Percentiles rank a stretch among this genome's conserved stretches.
phyloP scores from a whole-genome alignment of 2,888 invertebrate genomes.

The Agrochola circellaris region DNA sequence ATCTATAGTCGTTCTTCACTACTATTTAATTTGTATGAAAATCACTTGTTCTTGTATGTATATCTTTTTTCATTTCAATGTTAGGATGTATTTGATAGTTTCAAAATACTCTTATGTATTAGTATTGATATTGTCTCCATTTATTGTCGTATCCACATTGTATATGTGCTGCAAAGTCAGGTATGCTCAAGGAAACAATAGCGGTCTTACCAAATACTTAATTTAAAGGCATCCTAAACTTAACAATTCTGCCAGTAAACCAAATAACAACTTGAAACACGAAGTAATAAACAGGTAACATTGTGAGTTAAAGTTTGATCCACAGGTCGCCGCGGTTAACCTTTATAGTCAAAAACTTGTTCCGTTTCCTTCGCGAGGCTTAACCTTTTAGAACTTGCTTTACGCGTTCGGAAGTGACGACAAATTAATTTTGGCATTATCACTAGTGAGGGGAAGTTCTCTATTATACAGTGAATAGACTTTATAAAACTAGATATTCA shows the following conservation, averaged over 20 bases:
- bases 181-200: neutral
- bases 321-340: constrained; percentile 56
- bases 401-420: constrained; percentile 31
- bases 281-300: constrained; percentile 48
- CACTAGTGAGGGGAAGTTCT: constrained; percentile 17
- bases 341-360: constrained; percentile 50
- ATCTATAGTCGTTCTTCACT: too few relatives aligned
- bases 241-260: constrained; percentile 37
- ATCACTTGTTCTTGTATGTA: too few relatives aligned
- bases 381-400: constrained; percentile 52
- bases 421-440: constrained; percentile 56
- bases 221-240: constrained; percentile 17
- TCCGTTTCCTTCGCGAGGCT: constrained; percentile 47
- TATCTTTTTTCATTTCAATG: too few relatives aligned
- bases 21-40: too few relatives aligned
- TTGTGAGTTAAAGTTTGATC: constrained; percentile 52
- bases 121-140: too few relatives aligned
- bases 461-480: constrained; percentile 28
- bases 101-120: too few relatives aligned
- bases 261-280: constrained; percentile 11
- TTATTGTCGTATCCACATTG: too few relatives aligned
- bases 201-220: constrained; percentile 5
- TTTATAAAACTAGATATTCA: neutral
- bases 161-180: neutral
- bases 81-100: too few relatives aligned